Evolutionary conservation across 1,140 invertebrate species (phyloP).

Genomic region (Drosophila mojavensis): DNA sequence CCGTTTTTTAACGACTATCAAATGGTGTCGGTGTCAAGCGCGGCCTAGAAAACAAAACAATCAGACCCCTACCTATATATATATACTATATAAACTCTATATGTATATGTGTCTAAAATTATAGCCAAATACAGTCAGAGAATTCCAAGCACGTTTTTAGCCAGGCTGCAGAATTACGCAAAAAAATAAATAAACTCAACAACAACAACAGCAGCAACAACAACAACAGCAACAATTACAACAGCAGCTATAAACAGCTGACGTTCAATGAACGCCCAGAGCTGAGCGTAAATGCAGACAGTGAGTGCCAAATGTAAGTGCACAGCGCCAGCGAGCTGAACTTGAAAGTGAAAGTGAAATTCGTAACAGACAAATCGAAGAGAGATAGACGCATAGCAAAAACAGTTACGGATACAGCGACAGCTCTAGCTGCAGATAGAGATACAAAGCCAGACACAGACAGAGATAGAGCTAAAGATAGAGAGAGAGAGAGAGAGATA

Average conservation of each 20-base stretch:
- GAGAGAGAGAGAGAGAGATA: slow-evolving; percentile 13
- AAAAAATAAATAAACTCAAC: slow-evolving; percentile 35
- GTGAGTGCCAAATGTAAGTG: slow-evolving; percentile 55
- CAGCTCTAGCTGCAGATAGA: neutral
- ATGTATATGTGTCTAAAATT: too few relatives aligned
- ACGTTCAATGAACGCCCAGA: slow-evolving; percentile 71
- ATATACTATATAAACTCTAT: neutral
- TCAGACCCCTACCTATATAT: neutral
- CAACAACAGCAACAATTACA: slow-evolving; percentile 3
- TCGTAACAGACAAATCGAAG: slow-evolving; percentile 12
- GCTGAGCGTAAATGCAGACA: slow-evolving; percentile 60
- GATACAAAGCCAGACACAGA: slow-evolving; percentile 17
- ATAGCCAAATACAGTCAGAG: slow-evolving; percentile 3
- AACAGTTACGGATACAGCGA: neutral
- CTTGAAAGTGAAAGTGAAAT: slow-evolving; percentile 81
- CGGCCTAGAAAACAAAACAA: slow-evolving; percentile 69
- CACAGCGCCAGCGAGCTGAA: slow-evolving; percentile 59
- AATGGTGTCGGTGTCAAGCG: slow-evolving; percentile 73
- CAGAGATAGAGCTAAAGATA: slow-evolving; percentile 16
- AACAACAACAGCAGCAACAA: slow-evolving; percentile 3
- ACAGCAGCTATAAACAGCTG: slow-evolving; percentile 52
- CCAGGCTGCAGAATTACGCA: slow-evolving; percentile 71
- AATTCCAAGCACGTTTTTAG: slow-evolving; percentile 75
- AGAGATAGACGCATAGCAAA: slow-evolving; percentile 15
- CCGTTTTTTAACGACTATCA: slow-evolving; percentile 55